phyloP scores from a whole-genome alignment of 2,797 vertebrate genomes.

The Morelia viridis region DNA sequence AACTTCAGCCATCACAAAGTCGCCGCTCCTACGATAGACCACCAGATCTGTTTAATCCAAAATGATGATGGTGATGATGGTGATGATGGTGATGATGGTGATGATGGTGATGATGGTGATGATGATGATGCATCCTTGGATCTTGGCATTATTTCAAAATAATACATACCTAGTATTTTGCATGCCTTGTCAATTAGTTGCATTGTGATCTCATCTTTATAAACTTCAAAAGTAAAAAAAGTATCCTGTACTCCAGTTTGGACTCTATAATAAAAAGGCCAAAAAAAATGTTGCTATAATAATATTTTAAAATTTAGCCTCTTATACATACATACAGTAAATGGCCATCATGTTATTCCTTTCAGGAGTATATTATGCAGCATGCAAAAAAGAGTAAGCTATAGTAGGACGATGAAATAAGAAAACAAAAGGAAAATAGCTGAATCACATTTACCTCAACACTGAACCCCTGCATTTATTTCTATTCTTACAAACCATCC shows the following conservation, averaged over 20 bases:
- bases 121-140: neutral
- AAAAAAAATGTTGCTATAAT: neutral
- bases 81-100: neutral
- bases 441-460: too few relatives aligned
- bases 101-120: neutral
- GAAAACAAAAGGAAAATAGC: too few relatives aligned
- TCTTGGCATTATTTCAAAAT: neutral
- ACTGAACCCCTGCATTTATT: too few relatives aligned
- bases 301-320: neutral
- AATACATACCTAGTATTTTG: slow-evolving; percentile 71
- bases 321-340: too few relatives aligned
- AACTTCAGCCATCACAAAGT: neutral
- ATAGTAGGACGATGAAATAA: too few relatives aligned
- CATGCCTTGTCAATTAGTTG: slow-evolving; percentile 74
- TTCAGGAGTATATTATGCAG: too few relatives aligned
- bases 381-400: too few relatives aligned
- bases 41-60: neutral
- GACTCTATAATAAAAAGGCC: slow-evolving; percentile 61
- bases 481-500: too few relatives aligned
- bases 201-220: slow-evolving; percentile 80
- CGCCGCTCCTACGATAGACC: neutral
- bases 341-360: too few relatives aligned
- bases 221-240: slow-evolving; percentile 81
- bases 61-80: neutral
- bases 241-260: slow-evolving; percentile 76